Evolutionary conservation across 2,797 vertebrate genomes (phyloP).

Genomic region (Salmo trutta): DNA sequence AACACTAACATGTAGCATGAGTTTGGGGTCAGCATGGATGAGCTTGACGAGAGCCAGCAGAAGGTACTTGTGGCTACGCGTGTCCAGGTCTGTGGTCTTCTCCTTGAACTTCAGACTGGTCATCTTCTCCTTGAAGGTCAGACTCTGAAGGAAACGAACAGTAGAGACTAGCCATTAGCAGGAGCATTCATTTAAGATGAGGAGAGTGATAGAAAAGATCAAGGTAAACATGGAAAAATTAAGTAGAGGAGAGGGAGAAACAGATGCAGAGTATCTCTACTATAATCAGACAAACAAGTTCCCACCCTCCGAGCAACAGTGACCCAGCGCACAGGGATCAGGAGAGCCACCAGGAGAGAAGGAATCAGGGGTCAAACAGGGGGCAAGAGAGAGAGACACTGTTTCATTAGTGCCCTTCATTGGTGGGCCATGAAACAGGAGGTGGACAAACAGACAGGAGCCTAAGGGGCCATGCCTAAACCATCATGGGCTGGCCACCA

Average conservation of each 20-base stretch:
- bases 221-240: neutral
- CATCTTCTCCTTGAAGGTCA: constrained; percentile 88
- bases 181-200: constrained; percentile 23
- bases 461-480: neutral
- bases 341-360: neutral
- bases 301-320: neutral
- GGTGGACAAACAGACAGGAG: neutral
- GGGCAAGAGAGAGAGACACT: neutral
- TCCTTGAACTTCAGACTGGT: constrained; percentile 89
- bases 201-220: no score
- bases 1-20: constrained; percentile 81
- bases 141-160: constrained; percentile 54
- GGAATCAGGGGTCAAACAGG: neutral
- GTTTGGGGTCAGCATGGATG: constrained; percentile 82
- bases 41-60: constrained; percentile 83
- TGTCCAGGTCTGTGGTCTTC: constrained; percentile 84
- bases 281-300: no score
- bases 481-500: neutral
- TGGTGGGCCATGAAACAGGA: neutral
- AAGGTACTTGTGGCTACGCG: constrained; percentile 70
- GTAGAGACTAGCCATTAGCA: neutral
- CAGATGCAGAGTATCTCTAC: neutral
- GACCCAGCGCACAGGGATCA: neutral
- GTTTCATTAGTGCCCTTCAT: neutral
- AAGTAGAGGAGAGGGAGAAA: constrained; percentile 16